Evolutionary conservation across 2,888 invertebrate genomes (phyloP), one percentile per base, ranked within the genome.

Genomic region (Poecilus cupreus): DNA sequence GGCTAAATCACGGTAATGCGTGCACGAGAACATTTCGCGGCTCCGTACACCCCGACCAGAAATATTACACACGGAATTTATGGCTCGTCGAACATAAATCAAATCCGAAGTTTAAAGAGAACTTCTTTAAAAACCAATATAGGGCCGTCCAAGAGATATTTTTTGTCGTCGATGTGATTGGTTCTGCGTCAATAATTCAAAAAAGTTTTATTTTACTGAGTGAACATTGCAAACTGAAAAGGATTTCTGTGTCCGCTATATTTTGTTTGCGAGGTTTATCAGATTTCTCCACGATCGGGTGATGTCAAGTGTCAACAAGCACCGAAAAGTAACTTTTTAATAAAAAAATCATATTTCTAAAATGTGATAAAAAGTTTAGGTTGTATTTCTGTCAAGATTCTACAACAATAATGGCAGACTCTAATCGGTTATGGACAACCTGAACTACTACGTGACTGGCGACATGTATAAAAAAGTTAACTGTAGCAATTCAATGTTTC

Each of bases 241-340:
- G 76, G 76, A 76, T 76, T 76, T 37, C 54, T 13, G 11, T 76
- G 76, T 76, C 51, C 32, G 57, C 16, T 37, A 76, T 76, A 76
- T 76, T 76, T 76, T 76, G 76, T 76, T 76, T 76, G 76, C 49
- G 22, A 22, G 37, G 26, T 76, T 43, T 43, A 13, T 43, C 22
- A 24, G 60, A 24, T 60, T 60, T 54, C 26, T 24, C 60, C 24
- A 4, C 20, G 20, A 76, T 54, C 57, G 68, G 68, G 49, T 68
- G 79, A 79, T 68, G 79, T 79, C 79, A 79, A 79, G 51, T 49
- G 70, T 79, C 79, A 76, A 76, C 57, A 54, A 37, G 13, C 0
- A n/a, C 18, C 37, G 51, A 46, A 26, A 46, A 68, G 24, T 49
- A 79, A 68, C 64, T 79, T 79, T 79, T 79, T 79, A 78, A 78